Evolutionary conservation across 2,797 vertebrate genomes (phyloP).

Genomic region (Gambusia yucatana): DNA sequence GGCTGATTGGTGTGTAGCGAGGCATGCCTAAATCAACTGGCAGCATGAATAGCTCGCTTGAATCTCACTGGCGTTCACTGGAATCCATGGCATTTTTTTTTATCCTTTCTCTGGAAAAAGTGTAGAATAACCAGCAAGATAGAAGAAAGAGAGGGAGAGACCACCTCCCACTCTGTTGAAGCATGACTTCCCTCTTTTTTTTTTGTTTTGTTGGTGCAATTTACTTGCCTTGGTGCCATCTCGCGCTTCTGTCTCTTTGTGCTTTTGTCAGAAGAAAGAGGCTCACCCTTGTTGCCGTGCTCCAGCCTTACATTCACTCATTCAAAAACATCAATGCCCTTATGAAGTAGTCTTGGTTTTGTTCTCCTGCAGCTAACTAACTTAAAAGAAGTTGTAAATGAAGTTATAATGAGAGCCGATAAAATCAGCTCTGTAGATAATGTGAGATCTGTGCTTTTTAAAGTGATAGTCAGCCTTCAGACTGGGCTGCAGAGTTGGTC

Average conservation of each 20-base stretch:
- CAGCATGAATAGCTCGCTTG: slow-evolving; percentile 79
- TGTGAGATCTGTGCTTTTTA: slow-evolving; percentile 39
- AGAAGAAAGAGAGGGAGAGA: slow-evolving; percentile 43
- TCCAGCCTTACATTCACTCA: slow-evolving; percentile 16
- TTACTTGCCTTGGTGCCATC: slow-evolving; percentile 50
- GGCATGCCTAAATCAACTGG: slow-evolving; percentile 80
- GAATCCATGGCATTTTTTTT: slow-evolving; percentile 63
- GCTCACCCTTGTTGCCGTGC: slow-evolving; percentile 27
- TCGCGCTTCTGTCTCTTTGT: slow-evolving; percentile 45
- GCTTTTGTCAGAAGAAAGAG: slow-evolving; percentile 39
- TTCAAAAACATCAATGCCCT: slow-evolving; percentile 14
- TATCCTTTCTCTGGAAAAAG: slow-evolving; percentile 59
- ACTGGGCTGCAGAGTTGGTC: slow-evolving; percentile 16
- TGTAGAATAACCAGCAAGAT: slow-evolving; percentile 66
- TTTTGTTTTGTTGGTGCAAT: slow-evolving; percentile 48
- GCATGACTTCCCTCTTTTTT: slow-evolving; percentile 69
- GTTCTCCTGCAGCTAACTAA: slow-evolving; percentile 7
- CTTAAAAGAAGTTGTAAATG: slow-evolving; percentile 29
- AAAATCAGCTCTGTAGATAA: slow-evolving; percentile 39
- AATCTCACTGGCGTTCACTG: slow-evolving; percentile 75
- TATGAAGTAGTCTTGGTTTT: slow-evolving; percentile 9
- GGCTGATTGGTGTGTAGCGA: slow-evolving; percentile 81
- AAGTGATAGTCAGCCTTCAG: slow-evolving; percentile 32
- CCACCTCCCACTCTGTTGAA: slow-evolving; percentile 65
- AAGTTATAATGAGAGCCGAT: slow-evolving; percentile 23